phyloP scores from a whole-genome alignment of 2,113 vertebrate species.

The Aphyosemion australe region DNA sequence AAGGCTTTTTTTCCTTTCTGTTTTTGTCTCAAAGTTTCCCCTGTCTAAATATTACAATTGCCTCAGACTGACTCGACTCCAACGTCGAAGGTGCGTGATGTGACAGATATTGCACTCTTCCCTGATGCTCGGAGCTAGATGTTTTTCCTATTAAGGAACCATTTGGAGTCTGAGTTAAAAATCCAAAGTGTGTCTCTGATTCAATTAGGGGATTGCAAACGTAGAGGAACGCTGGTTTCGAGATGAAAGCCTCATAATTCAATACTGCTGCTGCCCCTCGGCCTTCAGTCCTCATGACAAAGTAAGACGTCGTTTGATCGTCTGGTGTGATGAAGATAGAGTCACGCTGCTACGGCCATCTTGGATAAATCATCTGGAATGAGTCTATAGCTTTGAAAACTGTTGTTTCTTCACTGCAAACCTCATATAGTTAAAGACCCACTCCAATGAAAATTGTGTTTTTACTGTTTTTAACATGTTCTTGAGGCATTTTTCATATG shows the following conservation, averaged over 20 bases:
- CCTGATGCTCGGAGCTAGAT: slow-evolving; percentile 2
- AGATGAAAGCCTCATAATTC: slow-evolving; percentile 63
- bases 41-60: slow-evolving; percentile 11
- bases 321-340: not conserved
- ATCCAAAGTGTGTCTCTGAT: slow-evolving; percentile 42
- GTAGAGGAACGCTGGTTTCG: slow-evolving; percentile 25
- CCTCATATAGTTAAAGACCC: too few relatives aligned
- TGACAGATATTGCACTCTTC: slow-evolving; percentile 41
- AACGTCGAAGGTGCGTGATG: not conserved
- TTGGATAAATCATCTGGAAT: slow-evolving; percentile 3
- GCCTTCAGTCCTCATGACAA: slow-evolving; percentile 28
- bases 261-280: slow-evolving; percentile 6
- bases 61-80: slow-evolving; percentile 9
- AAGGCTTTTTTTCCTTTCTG: not conserved
- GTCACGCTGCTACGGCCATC: slow-evolving; percentile 8
- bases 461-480: too few relatives aligned
- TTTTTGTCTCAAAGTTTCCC: slow-evolving; percentile 13
- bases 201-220: slow-evolving; percentile 46
- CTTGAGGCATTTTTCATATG: too few relatives aligned
- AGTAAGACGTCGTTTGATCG: slow-evolving; percentile 1
- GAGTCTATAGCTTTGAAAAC: too few relatives aligned
- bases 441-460: too few relatives aligned
- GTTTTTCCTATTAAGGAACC: slow-evolving; percentile 17
- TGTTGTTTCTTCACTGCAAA: not conserved
- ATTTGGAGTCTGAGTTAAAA: slow-evolving; percentile 27